phyloP scores from a whole-genome alignment of 92 coral and sea anemone genomes.

The Epizoanthus stellaris region DNA sequence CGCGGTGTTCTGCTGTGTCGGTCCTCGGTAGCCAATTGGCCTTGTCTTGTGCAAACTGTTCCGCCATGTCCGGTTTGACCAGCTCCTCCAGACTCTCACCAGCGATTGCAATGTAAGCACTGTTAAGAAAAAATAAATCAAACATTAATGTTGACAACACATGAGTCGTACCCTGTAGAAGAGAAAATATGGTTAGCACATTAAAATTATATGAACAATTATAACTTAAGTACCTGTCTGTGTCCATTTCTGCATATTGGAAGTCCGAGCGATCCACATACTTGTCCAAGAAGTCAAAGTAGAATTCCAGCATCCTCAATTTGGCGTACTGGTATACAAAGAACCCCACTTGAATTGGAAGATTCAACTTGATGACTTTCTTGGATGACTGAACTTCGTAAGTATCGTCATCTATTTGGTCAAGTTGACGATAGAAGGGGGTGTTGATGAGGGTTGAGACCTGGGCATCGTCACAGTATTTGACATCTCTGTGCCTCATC shows the following conservation, averaged over 20 bases:
- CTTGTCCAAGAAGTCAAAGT: slow-evolving; percentile 38
- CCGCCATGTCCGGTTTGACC: slow-evolving; percentile 32
- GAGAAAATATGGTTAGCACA: too few relatives aligned
- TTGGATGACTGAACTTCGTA: slow-evolving; percentile 58
- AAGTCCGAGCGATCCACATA: slow-evolving; percentile 8
- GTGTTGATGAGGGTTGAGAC: too few relatives aligned
- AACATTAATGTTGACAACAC: too few relatives aligned
- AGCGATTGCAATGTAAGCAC: slow-evolving; percentile 26
- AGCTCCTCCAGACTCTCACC: too few relatives aligned
- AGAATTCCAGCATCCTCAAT: slow-evolving; percentile 58
- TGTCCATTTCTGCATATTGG: too few relatives aligned
- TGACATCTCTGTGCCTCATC: slow-evolving; percentile 49
- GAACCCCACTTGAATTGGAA: too few relatives aligned
- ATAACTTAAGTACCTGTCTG: too few relatives aligned
- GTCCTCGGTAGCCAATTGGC: slow-evolving; percentile 33
- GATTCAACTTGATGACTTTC: slow-evolving; percentile 9
- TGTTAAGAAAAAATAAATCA: too few relatives aligned
- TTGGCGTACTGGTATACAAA: too few relatives aligned
- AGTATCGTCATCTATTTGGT: slow-evolving; percentile 39
- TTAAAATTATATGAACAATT: too few relatives aligned
- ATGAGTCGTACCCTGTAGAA: too few relatives aligned
- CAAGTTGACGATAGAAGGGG: slow-evolving; percentile 32
- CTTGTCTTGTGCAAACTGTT: slow-evolving; percentile 18
- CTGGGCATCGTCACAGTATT: too few relatives aligned
- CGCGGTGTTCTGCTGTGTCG: slow-evolving; percentile 34